phyloP scores from a whole-genome alignment of 2,797 vertebrate species.

The Lacerta viridis region DNA sequence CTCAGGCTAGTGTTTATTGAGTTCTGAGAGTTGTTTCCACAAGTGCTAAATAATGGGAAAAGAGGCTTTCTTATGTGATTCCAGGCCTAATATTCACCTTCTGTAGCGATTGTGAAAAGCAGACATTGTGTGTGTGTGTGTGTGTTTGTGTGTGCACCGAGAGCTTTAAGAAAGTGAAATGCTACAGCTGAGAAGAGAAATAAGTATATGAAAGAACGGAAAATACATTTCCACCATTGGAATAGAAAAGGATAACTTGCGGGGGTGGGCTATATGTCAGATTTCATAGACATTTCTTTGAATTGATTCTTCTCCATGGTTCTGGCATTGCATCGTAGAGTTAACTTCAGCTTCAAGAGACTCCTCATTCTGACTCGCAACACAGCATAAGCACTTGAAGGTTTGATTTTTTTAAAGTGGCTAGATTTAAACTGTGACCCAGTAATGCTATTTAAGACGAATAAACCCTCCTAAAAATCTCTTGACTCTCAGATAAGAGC shows the following conservation, averaged over 20 bases:
- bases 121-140: background rate
- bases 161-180: background rate
- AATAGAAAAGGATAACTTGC: constrained; percentile 19
- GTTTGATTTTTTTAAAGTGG: background rate
- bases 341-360: constrained; percentile 7
- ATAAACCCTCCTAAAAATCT: constrained; percentile 17
- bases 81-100: too few relatives aligned
- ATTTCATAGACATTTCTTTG: constrained; percentile 5
- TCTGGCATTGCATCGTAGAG: background rate
- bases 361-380: background rate
- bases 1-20: too few relatives aligned
- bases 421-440: constrained; percentile 22
- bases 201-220: background rate
- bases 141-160: too few relatives aligned
- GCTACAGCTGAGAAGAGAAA: background rate
- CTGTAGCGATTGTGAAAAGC: background rate
- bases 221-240: constrained; percentile 2
- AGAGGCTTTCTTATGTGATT: too few relatives aligned
- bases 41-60: too few relatives aligned
- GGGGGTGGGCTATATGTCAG: background rate
- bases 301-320: background rate
- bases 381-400: background rate
- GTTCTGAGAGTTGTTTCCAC: too few relatives aligned
- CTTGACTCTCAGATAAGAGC: constrained; percentile 20
- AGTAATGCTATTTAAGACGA: constrained; percentile 28